Evolutionary conservation across 2,888 invertebrate species (phyloP).

Genomic region (Colletes collaris): DNA sequence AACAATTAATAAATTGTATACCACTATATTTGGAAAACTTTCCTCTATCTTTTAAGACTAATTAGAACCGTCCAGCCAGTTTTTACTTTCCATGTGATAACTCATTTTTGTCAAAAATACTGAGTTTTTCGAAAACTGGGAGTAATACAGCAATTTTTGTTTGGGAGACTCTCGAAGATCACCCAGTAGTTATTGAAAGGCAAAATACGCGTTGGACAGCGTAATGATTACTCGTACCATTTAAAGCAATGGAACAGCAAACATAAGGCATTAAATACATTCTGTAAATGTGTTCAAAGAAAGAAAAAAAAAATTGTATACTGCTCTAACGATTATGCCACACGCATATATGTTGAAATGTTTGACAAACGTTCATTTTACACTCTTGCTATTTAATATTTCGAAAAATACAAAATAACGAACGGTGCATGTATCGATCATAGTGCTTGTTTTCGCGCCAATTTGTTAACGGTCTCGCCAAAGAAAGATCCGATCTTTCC

Average conservation of each 20-base stretch:
- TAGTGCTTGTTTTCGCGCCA: background rate
- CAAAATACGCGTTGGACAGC: too few species aligned
- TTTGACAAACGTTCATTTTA: constrained; percentile 13
- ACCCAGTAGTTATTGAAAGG: too few species aligned
- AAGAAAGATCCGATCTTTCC: background rate
- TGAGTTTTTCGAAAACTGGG: too few species aligned
- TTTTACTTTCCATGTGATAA: too few species aligned
- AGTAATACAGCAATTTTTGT: too few species aligned
- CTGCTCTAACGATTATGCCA: background rate
- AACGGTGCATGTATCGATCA: background rate
- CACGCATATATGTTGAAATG: background rate
- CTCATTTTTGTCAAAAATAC: too few species aligned
- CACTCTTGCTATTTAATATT: background rate
- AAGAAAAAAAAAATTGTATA: constrained; percentile 12
- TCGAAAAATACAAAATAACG: background rate
- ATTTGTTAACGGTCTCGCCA: background rate
- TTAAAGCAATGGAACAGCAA: background rate
- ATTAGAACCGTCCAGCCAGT: too few species aligned
- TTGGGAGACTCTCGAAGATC: too few species aligned
- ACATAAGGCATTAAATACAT: background rate
- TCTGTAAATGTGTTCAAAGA: constrained; percentile 47
- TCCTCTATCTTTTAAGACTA: too few species aligned
- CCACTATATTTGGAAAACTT: too few species aligned
- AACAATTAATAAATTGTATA: too few species aligned
- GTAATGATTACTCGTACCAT: background rate